Evolutionary conservation across 2,888 invertebrate genomes (phyloP).

Genomic region (Pollenia labialis): DNA sequence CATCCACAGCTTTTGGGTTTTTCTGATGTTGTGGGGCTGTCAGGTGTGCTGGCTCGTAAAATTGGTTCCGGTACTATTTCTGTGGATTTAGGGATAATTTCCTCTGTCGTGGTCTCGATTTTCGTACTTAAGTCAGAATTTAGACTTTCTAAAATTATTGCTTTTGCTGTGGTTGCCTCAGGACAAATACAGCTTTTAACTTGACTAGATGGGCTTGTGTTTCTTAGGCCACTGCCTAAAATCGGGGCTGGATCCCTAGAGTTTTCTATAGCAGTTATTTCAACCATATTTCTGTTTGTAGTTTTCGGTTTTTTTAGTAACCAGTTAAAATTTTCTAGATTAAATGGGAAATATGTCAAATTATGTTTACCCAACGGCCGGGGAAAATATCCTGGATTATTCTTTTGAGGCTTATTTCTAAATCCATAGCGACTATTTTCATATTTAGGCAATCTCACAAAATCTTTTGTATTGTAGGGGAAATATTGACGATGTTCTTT

Average conservation of each 20-base stretch:
- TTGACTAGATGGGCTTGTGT: neutral
- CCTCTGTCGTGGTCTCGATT: no score
- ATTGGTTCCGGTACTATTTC: neutral
- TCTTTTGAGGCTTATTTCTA: neutral
- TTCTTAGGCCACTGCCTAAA: neutral
- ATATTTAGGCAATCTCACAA: neutral
- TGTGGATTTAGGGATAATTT: neutral
- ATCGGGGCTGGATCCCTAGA: neutral
- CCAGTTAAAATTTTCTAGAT: neutral
- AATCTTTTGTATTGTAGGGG: neutral
- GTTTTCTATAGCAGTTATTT: neutral
- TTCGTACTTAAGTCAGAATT: neutral
- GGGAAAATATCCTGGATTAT: neutral
- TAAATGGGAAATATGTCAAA: neutral
- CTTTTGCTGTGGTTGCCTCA: neutral
- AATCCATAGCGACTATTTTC: neutral
- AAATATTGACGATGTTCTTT: neutral
- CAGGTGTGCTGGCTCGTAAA: neutral
- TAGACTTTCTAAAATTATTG: neutral
- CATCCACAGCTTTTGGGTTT: neutral
- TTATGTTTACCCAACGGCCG: neutral
- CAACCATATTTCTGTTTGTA: neutral
- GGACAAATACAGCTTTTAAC: neutral
- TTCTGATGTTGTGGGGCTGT: neutral
- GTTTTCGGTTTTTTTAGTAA: neutral